These are phyloP conservation scores for Sinosuthora webbiana DNA, from an alignment of 2,113 vertebrate genomes.

Conservation along the genomic window DNA sequence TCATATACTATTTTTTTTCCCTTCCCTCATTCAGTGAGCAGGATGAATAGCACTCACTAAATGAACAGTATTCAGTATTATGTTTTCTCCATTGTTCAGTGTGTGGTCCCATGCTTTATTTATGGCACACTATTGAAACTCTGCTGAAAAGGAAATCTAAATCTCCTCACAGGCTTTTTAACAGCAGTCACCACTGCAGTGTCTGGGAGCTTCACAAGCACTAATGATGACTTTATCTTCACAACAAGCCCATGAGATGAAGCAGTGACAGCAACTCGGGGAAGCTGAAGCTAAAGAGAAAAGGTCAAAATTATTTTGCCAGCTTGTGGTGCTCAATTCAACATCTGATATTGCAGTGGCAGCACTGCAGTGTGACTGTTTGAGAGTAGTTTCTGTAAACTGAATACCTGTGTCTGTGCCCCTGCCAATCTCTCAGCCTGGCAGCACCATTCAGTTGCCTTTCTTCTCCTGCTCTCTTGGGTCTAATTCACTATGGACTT, in stretches of 20 bases:
- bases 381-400: not conserved
- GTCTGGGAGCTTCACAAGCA: not conserved
- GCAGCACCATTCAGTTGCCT: not conserved
- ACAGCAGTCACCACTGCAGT: not conserved
- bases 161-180: not conserved
- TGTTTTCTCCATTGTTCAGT: conserved; percentile 29
- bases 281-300: not conserved
- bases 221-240: conserved; percentile 8
- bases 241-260: not conserved
- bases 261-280: not conserved
- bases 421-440: not conserved
- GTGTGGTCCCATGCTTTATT: conserved; percentile 34
- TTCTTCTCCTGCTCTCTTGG: not conserved
- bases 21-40: not conserved
- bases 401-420: not conserved
- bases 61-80: conserved; percentile 20
- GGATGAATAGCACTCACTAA: not conserved
- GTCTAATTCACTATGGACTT: not conserved
- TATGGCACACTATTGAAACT: not conserved
- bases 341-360: not conserved
- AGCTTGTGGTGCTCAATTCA: not conserved
- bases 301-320: conserved; percentile 1
- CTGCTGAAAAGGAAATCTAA: not conserved
- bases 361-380: not conserved
- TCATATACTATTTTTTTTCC: not conserved